Percentiles rank a stretch among this genome's conserved stretches.
These are phyloP conservation scores for Tympanoctomys barrerae DNA, from an alignment of 2,797 vertebrate genomes.

Conservation along the genomic window DNA sequence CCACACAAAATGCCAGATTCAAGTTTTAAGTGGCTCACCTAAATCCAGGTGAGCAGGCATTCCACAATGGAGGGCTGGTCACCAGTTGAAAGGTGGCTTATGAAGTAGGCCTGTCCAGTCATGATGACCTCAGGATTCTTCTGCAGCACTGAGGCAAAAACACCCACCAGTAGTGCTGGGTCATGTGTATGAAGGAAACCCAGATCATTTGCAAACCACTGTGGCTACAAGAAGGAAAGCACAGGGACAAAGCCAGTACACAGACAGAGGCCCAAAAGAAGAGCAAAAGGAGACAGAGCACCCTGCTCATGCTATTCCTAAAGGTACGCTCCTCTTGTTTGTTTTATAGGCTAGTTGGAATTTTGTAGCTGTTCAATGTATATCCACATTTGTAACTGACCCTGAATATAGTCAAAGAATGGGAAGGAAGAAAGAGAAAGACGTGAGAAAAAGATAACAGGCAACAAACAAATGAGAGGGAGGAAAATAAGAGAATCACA, in stretches of 20 bases:
- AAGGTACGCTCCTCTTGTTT: neutral
- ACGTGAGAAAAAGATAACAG: neutral
- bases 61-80: neutral
- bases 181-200: neutral
- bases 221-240: neutral
- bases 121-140: neutral
- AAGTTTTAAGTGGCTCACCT: neutral
- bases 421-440: neutral
- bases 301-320: neutral
- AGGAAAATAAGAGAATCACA: neutral
- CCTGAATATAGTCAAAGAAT: neutral
- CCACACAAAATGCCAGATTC: neutral
- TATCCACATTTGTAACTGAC: neutral
- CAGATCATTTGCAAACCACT: neutral
- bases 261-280: neutral
- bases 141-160: neutral
- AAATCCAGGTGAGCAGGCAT: neutral
- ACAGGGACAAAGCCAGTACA: neutral
- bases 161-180: neutral
- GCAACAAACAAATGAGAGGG: neutral
- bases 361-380: neutral
- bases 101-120: neutral
- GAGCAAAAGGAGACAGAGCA: neutral
- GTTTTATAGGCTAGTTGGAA: neutral
- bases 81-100: neutral